phyloP scores from a whole-genome alignment of 1,140 invertebrate species.

The Diorhabda carinulata region DNA sequence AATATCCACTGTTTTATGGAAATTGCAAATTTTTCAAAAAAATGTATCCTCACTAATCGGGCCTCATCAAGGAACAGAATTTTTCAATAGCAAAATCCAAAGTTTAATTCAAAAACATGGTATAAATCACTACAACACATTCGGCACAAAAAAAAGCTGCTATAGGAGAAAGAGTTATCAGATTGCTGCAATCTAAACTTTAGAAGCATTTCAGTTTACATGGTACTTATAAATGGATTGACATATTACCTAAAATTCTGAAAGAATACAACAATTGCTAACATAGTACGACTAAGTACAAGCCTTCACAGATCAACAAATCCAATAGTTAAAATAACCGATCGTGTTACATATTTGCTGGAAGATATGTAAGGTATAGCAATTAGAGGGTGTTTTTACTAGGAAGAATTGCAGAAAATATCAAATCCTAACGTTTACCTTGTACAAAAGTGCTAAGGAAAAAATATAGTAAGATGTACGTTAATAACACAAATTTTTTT shows the following conservation, averaged over 20 bases:
- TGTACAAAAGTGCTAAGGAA: too few species aligned
- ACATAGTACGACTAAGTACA: too few species aligned
- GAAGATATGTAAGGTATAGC: conserved; percentile 37
- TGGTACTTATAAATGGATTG: conserved; percentile 33
- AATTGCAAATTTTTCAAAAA: too few species aligned
- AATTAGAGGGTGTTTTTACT: conserved; percentile 46
- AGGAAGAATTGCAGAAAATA: conserved; percentile 39
- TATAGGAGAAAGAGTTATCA: conserved; percentile 36
- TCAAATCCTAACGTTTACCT: conserved; percentile 29
- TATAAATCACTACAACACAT: conserved; percentile 42
- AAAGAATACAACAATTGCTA: conserved; percentile 22
- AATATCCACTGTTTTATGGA: too few species aligned
- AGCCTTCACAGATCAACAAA: too few species aligned
- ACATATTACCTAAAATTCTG: conserved; percentile 17
- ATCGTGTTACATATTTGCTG: conserved; percentile 42
- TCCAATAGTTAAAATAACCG: conserved; percentile 37
- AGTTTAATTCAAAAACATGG: conserved; percentile 38
- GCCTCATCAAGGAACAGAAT: conserved; percentile 49
- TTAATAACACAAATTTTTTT: conserved; percentile 35
- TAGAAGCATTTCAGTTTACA: too few species aligned
- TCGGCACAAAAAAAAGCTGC: conserved; percentile 43
- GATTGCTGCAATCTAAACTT: too few species aligned
- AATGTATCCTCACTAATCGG: too few species aligned
- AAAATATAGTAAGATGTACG: too few species aligned
- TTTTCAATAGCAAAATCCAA: conserved; percentile 42